A percentile compares a stretch with the other conserved stretches of the same genome.
Evolutionary conservation across 2,113 vertebrate genomes (phyloP).

Genomic region (Hirundichthys speculiger): DNA sequence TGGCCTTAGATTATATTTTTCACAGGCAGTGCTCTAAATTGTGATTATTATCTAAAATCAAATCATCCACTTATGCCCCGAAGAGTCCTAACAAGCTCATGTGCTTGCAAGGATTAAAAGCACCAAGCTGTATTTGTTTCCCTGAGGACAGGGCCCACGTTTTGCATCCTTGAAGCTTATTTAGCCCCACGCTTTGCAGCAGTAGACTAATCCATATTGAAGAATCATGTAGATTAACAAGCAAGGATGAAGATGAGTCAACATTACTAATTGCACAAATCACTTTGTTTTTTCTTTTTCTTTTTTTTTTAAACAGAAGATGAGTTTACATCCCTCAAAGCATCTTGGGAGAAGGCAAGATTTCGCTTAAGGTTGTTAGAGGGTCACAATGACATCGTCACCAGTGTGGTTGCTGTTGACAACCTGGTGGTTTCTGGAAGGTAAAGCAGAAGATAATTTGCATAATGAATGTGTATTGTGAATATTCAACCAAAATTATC

Average conservation of each 20-base stretch:
- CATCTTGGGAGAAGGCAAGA: slow-evolving; percentile 77
- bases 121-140: slow-evolving; percentile 39
- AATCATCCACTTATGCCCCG: slow-evolving; percentile 46
- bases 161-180: slow-evolving; percentile 54
- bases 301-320: slow-evolving; percentile 66
- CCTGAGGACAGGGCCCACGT: slow-evolving; percentile 43
- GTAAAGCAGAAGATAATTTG: slow-evolving; percentile 62
- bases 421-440: slow-evolving; percentile 84
- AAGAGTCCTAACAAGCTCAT: slow-evolving; percentile 45
- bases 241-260: slow-evolving; percentile 53
- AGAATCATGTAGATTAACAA: slow-evolving; percentile 53
- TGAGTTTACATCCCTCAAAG: slow-evolving; percentile 66
- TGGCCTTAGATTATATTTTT: slow-evolving; percentile 19
- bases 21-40: slow-evolving; percentile 27
- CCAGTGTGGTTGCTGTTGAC: slow-evolving; percentile 81
- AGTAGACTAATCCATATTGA: slow-evolving; percentile 61
- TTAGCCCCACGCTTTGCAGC: slow-evolving; percentile 40
- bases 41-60: slow-evolving; percentile 47
- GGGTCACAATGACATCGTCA: slow-evolving; percentile 85
- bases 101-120: slow-evolving; percentile 50
- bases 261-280: slow-evolving; percentile 62
- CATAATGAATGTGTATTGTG: slow-evolving; percentile 62
- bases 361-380: slow-evolving; percentile 80
- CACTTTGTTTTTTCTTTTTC: slow-evolving; percentile 41
- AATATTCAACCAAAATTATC: slow-evolving; percentile 65